Evolutionary conservation across 2,888 invertebrate genomes (phyloP).

Genomic region (Ryuthela nishihirai): DNA sequence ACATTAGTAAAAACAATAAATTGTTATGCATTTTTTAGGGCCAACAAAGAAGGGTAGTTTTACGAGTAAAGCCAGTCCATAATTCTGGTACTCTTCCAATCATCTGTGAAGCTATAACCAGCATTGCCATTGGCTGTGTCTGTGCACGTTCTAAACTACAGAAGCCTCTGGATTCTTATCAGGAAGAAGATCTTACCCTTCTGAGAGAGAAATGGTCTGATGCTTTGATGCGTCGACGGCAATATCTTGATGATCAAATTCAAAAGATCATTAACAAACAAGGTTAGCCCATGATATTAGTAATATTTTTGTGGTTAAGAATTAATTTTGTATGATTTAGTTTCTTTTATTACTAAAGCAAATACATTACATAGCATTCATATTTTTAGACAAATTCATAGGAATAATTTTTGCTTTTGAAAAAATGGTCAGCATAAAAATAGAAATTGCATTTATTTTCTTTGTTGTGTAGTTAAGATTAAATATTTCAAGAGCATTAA

Average conservation of each 20-base stretch:
- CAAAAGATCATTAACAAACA: slow-evolving; percentile 74
- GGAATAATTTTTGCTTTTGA: too few relatives aligned
- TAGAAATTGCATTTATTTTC: too few relatives aligned
- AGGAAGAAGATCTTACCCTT: slow-evolving; percentile 89
- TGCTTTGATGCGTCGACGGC: slow-evolving; percentile 75
- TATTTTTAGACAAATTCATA: too few relatives aligned
- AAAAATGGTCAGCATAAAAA: too few relatives aligned
- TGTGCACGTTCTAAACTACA: slow-evolving; percentile 71
- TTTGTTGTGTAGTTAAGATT: too few relatives aligned
- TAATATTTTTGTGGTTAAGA: too few relatives aligned
- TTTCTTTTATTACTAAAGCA: too few relatives aligned
- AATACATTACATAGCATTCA: too few relatives aligned
- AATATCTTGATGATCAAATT: slow-evolving; percentile 80
- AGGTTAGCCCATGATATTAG: too few relatives aligned
- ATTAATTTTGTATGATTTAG: too few relatives aligned
- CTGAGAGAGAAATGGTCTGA: slow-evolving; percentile 94
- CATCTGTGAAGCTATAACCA: slow-evolving; percentile 86
- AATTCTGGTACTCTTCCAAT: slow-evolving; percentile 93
- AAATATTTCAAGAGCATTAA: too few relatives aligned
- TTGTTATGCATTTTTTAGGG: slow-evolving; percentile 58
- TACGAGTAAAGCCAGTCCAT: slow-evolving; percentile 80
- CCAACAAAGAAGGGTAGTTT: slow-evolving; percentile 81
- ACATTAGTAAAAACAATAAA: too few relatives aligned
- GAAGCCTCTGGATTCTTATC: slow-evolving; percentile 91
- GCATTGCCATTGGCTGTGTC: slow-evolving; percentile 85